Evolutionary conservation across 2,797 vertebrate genomes (phyloP).

Genomic region (Leuciscus waleckii): DNA sequence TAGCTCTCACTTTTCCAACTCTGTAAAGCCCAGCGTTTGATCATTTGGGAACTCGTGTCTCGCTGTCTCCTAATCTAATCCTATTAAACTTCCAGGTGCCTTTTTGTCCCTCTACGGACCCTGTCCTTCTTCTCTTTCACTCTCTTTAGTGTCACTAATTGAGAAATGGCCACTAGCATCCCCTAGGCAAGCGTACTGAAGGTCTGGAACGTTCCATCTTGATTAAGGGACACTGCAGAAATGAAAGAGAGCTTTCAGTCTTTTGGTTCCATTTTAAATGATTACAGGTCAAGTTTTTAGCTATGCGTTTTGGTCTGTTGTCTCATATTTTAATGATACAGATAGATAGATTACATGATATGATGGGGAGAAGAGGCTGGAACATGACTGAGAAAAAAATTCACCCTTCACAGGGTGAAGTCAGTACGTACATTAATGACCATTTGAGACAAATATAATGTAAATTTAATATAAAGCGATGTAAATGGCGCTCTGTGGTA

Average conservation of each 20-base stretch:
- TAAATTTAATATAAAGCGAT: too few relatives aligned
- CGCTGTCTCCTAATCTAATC: slow-evolving; percentile 43
- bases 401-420: too few relatives aligned
- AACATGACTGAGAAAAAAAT: neutral
- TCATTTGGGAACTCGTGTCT: slow-evolving; percentile 41
- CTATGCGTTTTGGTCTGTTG: neutral
- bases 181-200: slow-evolving; percentile 68
- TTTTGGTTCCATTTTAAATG: neutral
- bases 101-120: slow-evolving; percentile 60
- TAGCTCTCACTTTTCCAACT: slow-evolving; percentile 19
- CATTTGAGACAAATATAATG: too few relatives aligned
- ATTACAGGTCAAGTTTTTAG: neutral
- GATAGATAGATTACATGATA: neutral
- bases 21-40: slow-evolving; percentile 42
- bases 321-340: neutral
- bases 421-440: too few relatives aligned
- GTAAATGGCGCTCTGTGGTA: too few relatives aligned
- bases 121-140: slow-evolving; percentile 71
- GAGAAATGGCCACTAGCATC: slow-evolving; percentile 77
- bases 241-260: neutral
- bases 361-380: neutral
- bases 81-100: slow-evolving; percentile 50
- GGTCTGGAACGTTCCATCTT: slow-evolving; percentile 62
- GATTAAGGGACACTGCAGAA: slow-evolving; percentile 48
- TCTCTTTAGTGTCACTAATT: slow-evolving; percentile 74